Evolutionary conservation across 2,888 invertebrate species (phyloP).

Genomic region (Brachypalpus laphriformis): DNA sequence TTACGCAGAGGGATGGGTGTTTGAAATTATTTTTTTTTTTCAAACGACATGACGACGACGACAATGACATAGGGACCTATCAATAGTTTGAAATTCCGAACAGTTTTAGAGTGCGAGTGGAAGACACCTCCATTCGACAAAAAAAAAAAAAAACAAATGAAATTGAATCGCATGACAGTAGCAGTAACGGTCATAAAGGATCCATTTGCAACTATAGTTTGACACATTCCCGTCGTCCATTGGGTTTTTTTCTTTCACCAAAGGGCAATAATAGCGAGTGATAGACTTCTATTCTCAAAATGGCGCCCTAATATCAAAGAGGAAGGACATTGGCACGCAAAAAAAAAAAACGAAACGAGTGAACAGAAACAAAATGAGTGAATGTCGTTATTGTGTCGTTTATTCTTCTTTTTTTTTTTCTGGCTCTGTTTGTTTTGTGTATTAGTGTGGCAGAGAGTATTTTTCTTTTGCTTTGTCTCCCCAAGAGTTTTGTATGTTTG

Average conservation of each 20-base stretch:
- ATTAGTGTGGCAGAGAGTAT: neutral
- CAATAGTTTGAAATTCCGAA: constrained; percentile 54
- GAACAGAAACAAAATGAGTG: constrained; percentile 31
- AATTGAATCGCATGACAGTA: constrained; percentile 49
- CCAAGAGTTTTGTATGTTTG: constrained; percentile 52
- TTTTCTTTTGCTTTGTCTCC: neutral
- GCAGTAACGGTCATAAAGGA: constrained; percentile 60
- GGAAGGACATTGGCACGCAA: neutral
- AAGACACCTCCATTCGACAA: neutral
- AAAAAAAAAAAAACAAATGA: constrained; percentile 27
- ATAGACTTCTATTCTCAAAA: constrained; percentile 54
- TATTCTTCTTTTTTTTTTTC: constrained; percentile 23
- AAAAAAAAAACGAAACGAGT: constrained; percentile 1
- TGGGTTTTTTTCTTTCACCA: constrained; percentile 19
- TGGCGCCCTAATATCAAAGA: constrained; percentile 51
- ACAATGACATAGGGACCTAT: constrained; percentile 40
- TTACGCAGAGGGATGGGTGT: neutral
- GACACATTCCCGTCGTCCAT: constrained; percentile 51
- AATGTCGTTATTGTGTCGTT: constrained; percentile 37
- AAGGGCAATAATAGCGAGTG: constrained; percentile 52
- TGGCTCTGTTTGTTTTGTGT: constrained; percentile 29
- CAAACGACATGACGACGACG: constrained; percentile 29
- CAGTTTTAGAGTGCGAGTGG: constrained; percentile 17
- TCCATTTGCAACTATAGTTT: constrained; percentile 63
- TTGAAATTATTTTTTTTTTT: neutral